Percentiles rank a stretch among this genome's conserved stretches.
Evolutionary conservation across 1,140 invertebrate genomes (phyloP).

Genomic region (Lordiphosa clarofinis): DNA sequence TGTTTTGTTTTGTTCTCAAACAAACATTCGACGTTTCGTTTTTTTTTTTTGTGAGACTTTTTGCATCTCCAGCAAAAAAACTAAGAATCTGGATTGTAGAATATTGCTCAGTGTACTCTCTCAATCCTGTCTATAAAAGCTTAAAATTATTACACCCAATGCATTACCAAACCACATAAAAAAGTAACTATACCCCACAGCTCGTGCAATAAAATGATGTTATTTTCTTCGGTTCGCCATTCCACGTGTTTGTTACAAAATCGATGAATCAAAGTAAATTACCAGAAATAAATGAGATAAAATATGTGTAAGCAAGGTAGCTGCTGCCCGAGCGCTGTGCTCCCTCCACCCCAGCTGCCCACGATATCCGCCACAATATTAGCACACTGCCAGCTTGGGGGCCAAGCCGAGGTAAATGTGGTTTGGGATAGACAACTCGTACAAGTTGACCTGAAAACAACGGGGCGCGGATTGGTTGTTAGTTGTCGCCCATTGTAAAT

Average conservation of each 20-base stretch:
- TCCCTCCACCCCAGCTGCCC: neutral
- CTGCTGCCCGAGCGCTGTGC: slow-evolving; percentile 15
- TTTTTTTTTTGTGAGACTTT: too few relatives aligned
- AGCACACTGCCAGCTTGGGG: slow-evolving; percentile 21
- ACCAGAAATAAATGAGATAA: slow-evolving; percentile 78
- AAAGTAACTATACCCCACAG: slow-evolving; percentile 20
- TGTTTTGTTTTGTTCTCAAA: too few relatives aligned
- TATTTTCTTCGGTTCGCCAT: slow-evolving; percentile 21
- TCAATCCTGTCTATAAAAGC: too few relatives aligned
- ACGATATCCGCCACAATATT: slow-evolving; percentile 32
- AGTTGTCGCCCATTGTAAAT: slow-evolving; percentile 43
- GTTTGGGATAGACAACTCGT: slow-evolving; percentile 24
- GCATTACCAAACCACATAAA: neutral
- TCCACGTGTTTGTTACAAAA: slow-evolving; percentile 61
- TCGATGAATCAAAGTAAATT: slow-evolving; percentile 78
- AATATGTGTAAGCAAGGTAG: slow-evolving; percentile 58
- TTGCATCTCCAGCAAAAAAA: too few relatives aligned
- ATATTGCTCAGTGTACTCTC: too few relatives aligned
- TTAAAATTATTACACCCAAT: too few relatives aligned
- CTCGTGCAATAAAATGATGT: slow-evolving; percentile 51
- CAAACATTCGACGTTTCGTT: too few relatives aligned
- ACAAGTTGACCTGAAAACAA: slow-evolving; percentile 50
- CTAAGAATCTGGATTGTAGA: too few relatives aligned
- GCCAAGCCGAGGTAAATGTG: slow-evolving; percentile 38
- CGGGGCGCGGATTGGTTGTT: slow-evolving; percentile 20